Evolutionary conservation across 2,113 vertebrate species (phyloP).

Genomic region (Cairina moschata): DNA sequence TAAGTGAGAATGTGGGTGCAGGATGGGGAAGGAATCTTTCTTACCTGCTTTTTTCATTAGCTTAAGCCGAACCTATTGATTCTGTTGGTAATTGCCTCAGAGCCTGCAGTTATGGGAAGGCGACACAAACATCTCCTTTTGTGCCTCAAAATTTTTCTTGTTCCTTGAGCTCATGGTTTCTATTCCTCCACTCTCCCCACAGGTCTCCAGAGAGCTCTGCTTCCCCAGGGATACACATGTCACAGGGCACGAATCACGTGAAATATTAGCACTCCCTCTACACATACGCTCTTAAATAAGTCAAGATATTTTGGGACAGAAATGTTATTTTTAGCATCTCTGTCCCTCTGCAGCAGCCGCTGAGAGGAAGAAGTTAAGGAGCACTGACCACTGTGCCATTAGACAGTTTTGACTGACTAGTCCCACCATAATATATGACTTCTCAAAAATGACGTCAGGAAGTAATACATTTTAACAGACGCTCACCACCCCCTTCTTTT

Average conservation of each 20-base stretch:
- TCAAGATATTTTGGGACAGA: background rate
- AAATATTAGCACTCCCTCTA: background rate
- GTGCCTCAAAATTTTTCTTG: background rate
- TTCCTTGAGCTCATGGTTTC: background rate
- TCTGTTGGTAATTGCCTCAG: background rate
- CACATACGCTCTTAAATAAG: background rate
- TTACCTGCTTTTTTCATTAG: constrained; percentile 6
- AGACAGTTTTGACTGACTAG: constrained; percentile 25
- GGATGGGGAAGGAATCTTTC: background rate
- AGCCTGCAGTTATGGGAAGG: background rate
- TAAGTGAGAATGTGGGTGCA: constrained; percentile 13
- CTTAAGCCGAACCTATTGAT: constrained; percentile 20
- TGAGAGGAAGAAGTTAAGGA: background rate
- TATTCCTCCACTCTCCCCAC: background rate
- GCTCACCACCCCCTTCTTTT: constrained; percentile 41
- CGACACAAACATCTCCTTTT: background rate
- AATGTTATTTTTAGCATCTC: constrained; percentile 8
- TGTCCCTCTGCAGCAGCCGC: background rate
- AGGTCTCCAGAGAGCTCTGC: background rate
- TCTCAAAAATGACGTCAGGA: background rate
- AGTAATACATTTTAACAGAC: constrained; percentile 33
- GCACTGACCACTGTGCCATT: background rate
- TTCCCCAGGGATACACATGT: background rate
- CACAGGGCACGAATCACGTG: background rate
- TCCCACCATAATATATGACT: background rate